Percentiles rank a stretch among this genome's conserved stretches.
Conservation (phyloP, 2,797 vertebrate species). For the Sebastes aleutianus region DNA sequence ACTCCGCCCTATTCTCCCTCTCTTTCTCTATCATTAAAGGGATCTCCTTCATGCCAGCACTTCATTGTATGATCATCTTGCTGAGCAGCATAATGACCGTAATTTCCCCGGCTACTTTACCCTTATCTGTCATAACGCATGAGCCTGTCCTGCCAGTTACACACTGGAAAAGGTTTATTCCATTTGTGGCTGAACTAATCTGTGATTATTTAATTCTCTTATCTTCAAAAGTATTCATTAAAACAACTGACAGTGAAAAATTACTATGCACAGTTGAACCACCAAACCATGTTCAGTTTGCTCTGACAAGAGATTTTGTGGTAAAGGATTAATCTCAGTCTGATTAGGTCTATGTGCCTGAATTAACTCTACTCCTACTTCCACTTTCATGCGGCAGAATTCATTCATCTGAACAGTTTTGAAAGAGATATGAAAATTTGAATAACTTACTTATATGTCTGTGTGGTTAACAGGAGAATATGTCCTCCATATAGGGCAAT, state of each 20-base stretch:
- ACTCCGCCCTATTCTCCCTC: not conserved
- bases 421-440: not conserved
- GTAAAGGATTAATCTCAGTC: slow-evolving; percentile 30
- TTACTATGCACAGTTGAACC: not conserved
- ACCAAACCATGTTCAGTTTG: slow-evolving; percentile 21
- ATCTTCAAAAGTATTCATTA: slow-evolving; percentile 28
- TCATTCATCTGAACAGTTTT: not conserved
- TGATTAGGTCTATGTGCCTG: slow-evolving; percentile 8
- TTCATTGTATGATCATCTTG: not conserved
- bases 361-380: not conserved
- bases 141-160: not conserved
- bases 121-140: not conserved
- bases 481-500: not conserved
- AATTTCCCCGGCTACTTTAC: not conserved
- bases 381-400: not conserved
- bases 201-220: slow-evolving; percentile 12
- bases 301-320: slow-evolving; percentile 21
- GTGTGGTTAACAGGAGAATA: not conserved
- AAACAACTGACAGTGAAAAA: slow-evolving; percentile 13
- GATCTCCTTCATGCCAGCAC: not conserved
- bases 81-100: not conserved
- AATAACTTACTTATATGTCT: not conserved
- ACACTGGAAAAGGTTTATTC: not conserved
- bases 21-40: not conserved
- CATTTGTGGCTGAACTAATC: slow-evolving; percentile 3